These are phyloP conservation scores for Odocoileus virginianus DNA, from an alignment of 2,113 vertebrate species.

Conservation along the genomic window DNA sequence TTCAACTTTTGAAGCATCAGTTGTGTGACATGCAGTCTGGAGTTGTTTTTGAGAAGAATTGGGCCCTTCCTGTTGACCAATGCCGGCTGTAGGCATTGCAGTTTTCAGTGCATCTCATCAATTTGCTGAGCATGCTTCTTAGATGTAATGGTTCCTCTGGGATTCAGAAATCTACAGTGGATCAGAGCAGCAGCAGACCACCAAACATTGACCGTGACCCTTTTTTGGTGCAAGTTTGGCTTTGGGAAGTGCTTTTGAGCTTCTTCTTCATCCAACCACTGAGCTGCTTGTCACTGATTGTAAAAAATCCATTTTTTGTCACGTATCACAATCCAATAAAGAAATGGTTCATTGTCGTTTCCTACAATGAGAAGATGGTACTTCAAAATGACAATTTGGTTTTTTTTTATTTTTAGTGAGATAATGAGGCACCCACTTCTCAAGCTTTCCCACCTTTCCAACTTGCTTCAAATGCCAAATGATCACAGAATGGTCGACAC, in stretches of 20 bases:
- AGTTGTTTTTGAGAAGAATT: neutral
- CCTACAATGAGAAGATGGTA: neutral
- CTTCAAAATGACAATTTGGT: neutral
- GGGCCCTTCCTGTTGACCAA: neutral
- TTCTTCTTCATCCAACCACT: neutral
- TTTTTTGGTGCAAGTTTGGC: neutral
- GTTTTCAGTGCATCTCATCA: fast-evolving
- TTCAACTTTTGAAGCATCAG: neutral
- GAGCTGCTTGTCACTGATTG: neutral
- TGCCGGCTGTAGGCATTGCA: neutral
- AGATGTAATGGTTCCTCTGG: neutral
- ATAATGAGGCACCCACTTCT: neutral
- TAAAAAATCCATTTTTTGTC: neutral
- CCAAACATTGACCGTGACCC: neutral
- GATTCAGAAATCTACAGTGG: neutral
- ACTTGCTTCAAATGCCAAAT: neutral
- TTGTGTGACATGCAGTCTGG: neutral
- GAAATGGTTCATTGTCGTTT: neutral
- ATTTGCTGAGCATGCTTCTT: neutral
- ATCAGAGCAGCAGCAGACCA: neutral
- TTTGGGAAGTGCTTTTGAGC: neutral
- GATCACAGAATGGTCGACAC: neutral
- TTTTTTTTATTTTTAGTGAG: neutral
- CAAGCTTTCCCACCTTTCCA: neutral
- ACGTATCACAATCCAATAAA: neutral